Base-by-base conservation (phyloP, 2,888 invertebrate genomes). In the Sarcophaga carnaria region DNA sequence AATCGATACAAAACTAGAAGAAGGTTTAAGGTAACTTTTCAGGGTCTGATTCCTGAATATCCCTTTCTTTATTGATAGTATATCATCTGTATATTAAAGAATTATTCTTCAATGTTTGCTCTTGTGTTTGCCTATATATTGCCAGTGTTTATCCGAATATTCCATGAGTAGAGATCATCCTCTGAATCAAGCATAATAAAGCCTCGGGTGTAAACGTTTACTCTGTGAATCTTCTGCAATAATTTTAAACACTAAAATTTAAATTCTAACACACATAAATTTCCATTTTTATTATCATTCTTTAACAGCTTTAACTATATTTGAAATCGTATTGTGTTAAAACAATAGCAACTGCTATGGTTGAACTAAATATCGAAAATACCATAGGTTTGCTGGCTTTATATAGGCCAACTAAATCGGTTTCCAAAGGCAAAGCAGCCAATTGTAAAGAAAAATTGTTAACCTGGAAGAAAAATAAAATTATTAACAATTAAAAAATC, bases 301-400 rank as follows among this genome's bases (percentile, higher is more conserved):
- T 37, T 37, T 10, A 37, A 37, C 10, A 10, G 8, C 8, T 37
- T 60, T 62, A 54, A 62, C 22, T 81, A 59, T 84, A 37, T 75
- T 84, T 59, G 71, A 75, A 84, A 66, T 84, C 80, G 64, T 84
- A 84, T 80, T 84, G 84, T 54, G 71, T 76, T 64, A 84, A 64
- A 60, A 84, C 75, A 75, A 80, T 80, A 2, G 76, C 62, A 66
- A 75, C 75, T 6, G 66, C 45, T 20, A 84, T 20, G 5, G 80
- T 75, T 4, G 84, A 80, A 54, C 59, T 37, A 17, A 84, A 54
- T 8, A 70, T 59, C 8, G 79, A 75, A 59, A 84, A 76, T 5
- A 63, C 47, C 66, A 71, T 84, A 22, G 37, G 69, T 12, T 54
- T 62, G 2, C 45, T 59, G 2, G 71, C 37, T 6, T 54, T 14